A percentile compares a stretch with the other conserved stretches of the same genome.
phyloP scores from a whole-genome alignment of 2,113 vertebrate species.

The Addax nasomaculatus region DNA sequence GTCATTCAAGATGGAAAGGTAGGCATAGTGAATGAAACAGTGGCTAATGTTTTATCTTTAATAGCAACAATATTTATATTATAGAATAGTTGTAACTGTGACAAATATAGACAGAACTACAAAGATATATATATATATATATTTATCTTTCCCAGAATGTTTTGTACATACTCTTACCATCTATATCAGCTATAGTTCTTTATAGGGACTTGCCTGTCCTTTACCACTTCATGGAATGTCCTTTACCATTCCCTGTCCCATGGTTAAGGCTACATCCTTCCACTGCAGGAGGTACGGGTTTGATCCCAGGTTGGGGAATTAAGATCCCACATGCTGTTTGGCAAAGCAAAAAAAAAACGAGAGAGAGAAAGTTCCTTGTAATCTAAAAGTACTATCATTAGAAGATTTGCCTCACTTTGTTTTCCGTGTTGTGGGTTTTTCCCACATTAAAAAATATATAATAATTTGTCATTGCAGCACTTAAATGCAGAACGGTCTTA shows the following conservation, averaged over 20 bases:
- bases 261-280: not conserved
- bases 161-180: not conserved
- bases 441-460: not conserved
- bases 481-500: slow-evolving; percentile 79
- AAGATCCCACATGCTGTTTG: not conserved
- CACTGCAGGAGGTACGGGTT: not conserved
- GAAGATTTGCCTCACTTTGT: slow-evolving; percentile 11
- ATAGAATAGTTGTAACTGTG: not conserved
- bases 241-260: not conserved
- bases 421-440: not conserved
- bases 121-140: not conserved
- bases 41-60: not conserved
- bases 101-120: not conserved
- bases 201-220: not conserved
- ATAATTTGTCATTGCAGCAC: slow-evolving; percentile 64
- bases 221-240: not conserved
- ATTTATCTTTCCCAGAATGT: not conserved
- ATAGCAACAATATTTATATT: not conserved
- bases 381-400: not conserved
- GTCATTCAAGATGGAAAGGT: not conserved
- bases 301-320: not conserved
- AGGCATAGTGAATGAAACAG: not conserved
- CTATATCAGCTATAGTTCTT: not conserved
- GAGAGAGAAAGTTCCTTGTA: not conserved
- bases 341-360: not conserved